phyloP scores from a whole-genome alignment of 2,113 vertebrate genomes.

The Tetrax tetrax region DNA sequence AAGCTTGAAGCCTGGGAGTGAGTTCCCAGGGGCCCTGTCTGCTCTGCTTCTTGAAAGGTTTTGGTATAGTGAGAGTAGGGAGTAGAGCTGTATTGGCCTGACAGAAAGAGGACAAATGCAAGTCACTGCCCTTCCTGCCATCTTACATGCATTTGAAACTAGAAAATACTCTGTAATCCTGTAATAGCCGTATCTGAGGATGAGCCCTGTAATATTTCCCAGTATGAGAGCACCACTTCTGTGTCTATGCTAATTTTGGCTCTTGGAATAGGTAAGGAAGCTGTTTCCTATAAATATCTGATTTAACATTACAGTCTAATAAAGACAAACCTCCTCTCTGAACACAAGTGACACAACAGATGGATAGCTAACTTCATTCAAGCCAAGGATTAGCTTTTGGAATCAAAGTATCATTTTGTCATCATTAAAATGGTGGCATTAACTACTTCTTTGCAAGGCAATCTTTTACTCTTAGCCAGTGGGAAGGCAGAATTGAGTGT shows the following conservation, averaged over 20 bases:
- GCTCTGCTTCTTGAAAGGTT: not conserved
- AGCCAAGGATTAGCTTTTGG: not conserved
- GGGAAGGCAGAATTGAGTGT: conserved; percentile 12
- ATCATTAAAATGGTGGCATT: not conserved
- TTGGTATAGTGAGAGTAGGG: not conserved
- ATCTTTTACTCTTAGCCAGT: not conserved
- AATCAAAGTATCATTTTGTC: not conserved
- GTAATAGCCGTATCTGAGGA: not conserved
- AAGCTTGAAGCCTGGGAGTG: not conserved
- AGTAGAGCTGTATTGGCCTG: not conserved
- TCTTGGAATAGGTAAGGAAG: not conserved
- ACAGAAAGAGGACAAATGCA: not conserved
- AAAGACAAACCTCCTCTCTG: not conserved
- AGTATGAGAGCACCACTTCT: not conserved
- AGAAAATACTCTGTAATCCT: not conserved
- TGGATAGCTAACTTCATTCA: not conserved
- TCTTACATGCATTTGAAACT: not conserved
- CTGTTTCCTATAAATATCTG: not conserved
- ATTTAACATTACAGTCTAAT: not conserved
- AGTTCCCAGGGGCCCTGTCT: not conserved
- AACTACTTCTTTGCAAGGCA: not conserved
- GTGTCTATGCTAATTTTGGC: not conserved
- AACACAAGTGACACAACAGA: not conserved
- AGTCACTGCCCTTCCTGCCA: not conserved
- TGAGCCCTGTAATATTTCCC: not conserved